These are phyloP conservation scores for Chlamydotis undulata DNA, from an alignment of 2,113 vertebrate species.

Conservation along the genomic window DNA sequence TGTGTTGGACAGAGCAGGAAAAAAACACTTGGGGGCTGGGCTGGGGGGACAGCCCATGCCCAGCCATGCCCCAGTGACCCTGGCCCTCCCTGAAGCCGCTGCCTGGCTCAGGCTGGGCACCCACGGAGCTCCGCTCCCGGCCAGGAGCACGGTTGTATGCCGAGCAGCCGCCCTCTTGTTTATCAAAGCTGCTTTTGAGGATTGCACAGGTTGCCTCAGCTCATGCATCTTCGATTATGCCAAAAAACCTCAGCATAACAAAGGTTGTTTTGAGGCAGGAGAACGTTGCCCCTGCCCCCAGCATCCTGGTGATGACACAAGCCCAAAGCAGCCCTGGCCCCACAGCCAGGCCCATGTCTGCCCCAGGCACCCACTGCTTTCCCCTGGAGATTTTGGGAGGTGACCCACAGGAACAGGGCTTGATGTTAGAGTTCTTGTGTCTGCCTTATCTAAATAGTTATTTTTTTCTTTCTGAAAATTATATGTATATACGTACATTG, in stretches of 20 bases:
- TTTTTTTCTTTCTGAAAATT: not conserved
- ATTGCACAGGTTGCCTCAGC: rapidly evolving
- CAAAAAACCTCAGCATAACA: not conserved
- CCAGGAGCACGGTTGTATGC: not conserved
- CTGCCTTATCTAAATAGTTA: not conserved
- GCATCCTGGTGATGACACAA: rapidly evolving
- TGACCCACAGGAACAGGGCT: not conserved
- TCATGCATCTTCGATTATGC: not conserved
- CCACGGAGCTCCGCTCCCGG: not conserved
- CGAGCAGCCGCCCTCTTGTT: not conserved
- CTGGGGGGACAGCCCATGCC: not conserved
- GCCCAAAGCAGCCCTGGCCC: not conserved
- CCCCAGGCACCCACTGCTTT: not conserved
- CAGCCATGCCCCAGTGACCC: not conserved
- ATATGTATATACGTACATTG: not conserved
- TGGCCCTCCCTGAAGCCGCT: not conserved
- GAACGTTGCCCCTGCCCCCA: rapidly evolving
- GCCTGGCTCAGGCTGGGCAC: not conserved
- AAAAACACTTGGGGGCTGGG: not conserved
- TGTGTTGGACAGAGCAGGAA: not conserved
- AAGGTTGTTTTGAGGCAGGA: not conserved
- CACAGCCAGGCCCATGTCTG: not conserved
- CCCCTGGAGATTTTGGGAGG: not conserved
- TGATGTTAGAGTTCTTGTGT: not conserved
- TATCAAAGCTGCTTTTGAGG: not conserved